A percentile compares a stretch with the other conserved stretches of the same genome.
Conservation (phyloP, 2,113 vertebrate species). For the Prolemur simus region DNA sequence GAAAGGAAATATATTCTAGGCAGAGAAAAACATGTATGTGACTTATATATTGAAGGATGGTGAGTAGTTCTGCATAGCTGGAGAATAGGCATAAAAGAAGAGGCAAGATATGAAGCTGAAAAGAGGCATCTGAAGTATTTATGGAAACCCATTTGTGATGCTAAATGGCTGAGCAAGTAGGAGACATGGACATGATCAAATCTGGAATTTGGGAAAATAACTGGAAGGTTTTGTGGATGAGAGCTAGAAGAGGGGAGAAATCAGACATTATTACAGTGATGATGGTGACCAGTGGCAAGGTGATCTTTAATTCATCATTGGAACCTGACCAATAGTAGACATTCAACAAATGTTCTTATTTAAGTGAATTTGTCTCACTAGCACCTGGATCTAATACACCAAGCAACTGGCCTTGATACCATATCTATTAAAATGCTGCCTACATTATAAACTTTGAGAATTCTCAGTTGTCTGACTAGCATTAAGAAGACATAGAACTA, state of each 20-base stretch:
- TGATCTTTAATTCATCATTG: background rate
- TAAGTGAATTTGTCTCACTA: constrained; percentile 11
- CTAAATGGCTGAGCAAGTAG: background rate
- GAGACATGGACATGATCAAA: background rate
- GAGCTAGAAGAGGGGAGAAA: background rate
- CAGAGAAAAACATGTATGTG: background rate
- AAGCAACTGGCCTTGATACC: background rate
- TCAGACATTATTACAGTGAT: background rate
- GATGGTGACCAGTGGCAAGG: background rate
- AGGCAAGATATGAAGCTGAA: background rate
- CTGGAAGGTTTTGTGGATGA: background rate
- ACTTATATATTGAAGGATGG: background rate
- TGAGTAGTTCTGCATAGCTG: background rate
- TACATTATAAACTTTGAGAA: background rate
- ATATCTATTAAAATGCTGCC: background rate
- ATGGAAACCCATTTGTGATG: background rate
- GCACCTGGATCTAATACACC: background rate
- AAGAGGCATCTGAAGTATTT: background rate
- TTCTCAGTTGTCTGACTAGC: background rate
- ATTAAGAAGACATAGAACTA: constrained; percentile 22
- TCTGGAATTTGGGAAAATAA: background rate
- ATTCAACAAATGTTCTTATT: background rate
- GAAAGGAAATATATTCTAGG: background rate
- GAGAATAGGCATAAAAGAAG: background rate
- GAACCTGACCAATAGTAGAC: background rate